Percentiles rank a stretch among this genome's conserved stretches.
phyloP scores from a whole-genome alignment of 2,888 invertebrate genomes.

The Gymnocheta viridis region DNA sequence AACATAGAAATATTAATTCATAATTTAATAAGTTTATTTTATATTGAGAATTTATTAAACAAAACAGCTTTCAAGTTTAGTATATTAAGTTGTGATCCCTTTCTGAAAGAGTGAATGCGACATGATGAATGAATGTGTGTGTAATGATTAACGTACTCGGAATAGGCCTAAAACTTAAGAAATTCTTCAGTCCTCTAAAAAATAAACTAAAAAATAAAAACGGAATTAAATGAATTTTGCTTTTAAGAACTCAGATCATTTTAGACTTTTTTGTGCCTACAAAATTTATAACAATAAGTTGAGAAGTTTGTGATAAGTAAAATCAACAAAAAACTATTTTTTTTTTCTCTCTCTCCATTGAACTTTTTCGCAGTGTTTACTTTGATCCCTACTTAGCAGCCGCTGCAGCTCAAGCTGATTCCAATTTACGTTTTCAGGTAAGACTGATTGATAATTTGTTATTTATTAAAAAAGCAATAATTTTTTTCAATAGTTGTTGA shows the following conservation, averaged over 20 bases:
- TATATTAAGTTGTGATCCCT: conserved; percentile 15
- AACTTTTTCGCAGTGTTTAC: conserved; percentile 87
- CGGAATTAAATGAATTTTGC: conserved; percentile 77
- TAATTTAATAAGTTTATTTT: conserved; percentile 15
- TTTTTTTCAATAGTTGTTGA: not conserved
- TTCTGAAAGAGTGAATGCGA: conserved; percentile 32
- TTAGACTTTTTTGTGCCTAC: conserved; percentile 55
- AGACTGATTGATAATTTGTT: conserved; percentile 76
- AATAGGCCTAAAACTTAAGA: conserved; percentile 5
- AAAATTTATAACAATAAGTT: conserved; percentile 57
- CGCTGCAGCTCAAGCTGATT: conserved; percentile 91
- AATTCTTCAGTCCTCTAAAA: not conserved
- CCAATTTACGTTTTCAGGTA: conserved; percentile 96
- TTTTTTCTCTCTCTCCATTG: conserved; percentile 55
- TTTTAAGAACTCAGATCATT: conserved; percentile 77
- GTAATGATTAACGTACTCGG: conserved; percentile 2
- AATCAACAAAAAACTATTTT: conserved; percentile 46
- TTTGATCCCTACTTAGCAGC: conserved; percentile 98
- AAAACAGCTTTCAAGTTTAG: not conserved
- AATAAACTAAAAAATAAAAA: not conserved
- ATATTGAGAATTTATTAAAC: not conserved
- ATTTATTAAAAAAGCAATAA: conserved; percentile 7
- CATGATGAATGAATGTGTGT: conserved; percentile 44
- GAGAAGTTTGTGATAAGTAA: conserved; percentile 48
- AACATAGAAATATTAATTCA: not conserved